Conservation (phyloP, 2,888 invertebrate genomes). For the Diarsia dahlii region DNA sequence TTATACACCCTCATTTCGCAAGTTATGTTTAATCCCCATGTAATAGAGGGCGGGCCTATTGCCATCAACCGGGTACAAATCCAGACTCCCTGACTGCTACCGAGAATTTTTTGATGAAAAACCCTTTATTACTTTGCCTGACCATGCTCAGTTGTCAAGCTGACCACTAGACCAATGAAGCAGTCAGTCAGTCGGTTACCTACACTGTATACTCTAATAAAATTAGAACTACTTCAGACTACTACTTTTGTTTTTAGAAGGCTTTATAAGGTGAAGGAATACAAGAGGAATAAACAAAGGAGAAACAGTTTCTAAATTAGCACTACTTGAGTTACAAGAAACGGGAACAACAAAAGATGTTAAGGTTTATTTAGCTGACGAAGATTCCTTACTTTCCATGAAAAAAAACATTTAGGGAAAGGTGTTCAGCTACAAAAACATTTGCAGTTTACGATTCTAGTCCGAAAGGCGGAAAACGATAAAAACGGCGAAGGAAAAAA, state of each 20-base stretch:
- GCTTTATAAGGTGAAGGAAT: constrained; percentile 40
- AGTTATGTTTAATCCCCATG: too few species aligned
- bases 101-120: too few species aligned
- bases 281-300: constrained; percentile 43
- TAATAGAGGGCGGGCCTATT: too few species aligned
- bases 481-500: constrained; percentile 72
- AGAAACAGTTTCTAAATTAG: constrained; percentile 49
- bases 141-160: too few species aligned
- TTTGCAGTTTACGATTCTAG: constrained; percentile 74
- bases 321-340: constrained; percentile 34
- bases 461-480: constrained; percentile 73
- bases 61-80: too few species aligned
- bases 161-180: too few species aligned
- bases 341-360: constrained; percentile 40
- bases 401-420: constrained; percentile 62
- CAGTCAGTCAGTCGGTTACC: neutral
- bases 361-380: constrained; percentile 51
- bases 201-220: constrained; percentile 34
- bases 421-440: constrained; percentile 69
- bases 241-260: constrained; percentile 28
- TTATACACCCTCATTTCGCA: too few species aligned
- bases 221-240: constrained; percentile 28
- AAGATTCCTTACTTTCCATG: constrained; percentile 63
- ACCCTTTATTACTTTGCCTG: too few species aligned
- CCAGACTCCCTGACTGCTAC: too few species aligned